phyloP scores from a whole-genome alignment of 2,113 vertebrate species.

The Scalopus aquaticus region DNA sequence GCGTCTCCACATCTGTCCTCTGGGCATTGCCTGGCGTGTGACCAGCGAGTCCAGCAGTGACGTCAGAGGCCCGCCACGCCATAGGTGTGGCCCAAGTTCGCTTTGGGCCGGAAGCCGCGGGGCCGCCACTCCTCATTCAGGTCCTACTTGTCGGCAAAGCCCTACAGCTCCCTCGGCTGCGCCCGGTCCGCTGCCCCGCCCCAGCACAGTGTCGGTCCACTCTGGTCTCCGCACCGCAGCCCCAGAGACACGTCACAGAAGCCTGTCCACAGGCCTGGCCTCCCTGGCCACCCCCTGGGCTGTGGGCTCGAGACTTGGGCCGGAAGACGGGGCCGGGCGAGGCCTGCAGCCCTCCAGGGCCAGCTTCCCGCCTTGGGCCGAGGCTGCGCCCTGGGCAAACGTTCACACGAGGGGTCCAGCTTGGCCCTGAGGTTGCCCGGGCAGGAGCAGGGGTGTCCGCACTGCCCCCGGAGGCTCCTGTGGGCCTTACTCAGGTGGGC shows the following conservation, averaged over 20 bases:
- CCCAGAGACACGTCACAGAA: too few species aligned
- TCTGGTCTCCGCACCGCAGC: too few species aligned
- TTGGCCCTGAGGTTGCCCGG: fast-evolving
- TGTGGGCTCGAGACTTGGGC: too few species aligned
- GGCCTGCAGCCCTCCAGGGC: fast-evolving
- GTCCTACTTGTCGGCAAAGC: fast-evolving
- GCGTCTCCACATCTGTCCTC: too few species aligned
- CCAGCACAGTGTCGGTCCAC: too few species aligned
- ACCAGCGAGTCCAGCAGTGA: too few species aligned
- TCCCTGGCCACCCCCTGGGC: not conserved
- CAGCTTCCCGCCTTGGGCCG: not conserved
- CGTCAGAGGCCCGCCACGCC: too few species aligned
- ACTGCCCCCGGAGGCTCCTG: not conserved
- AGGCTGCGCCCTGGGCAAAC: not conserved
- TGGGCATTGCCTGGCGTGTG: too few species aligned
- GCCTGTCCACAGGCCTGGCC: not conserved
- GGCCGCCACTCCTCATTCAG: fast-evolving
- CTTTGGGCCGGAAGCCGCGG: too few species aligned
- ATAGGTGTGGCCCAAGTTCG: too few species aligned
- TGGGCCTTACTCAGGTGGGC: fast-evolving
- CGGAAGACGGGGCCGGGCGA: not conserved
- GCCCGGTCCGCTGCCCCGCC: too few species aligned
- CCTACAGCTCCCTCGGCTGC: too few species aligned
- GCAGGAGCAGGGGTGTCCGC: not conserved
- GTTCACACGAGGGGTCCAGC: not conserved